These are phyloP conservation scores for Adela reaumurella DNA, from an alignment of 2,888 invertebrate species.

Conservation along the genomic window DNA sequence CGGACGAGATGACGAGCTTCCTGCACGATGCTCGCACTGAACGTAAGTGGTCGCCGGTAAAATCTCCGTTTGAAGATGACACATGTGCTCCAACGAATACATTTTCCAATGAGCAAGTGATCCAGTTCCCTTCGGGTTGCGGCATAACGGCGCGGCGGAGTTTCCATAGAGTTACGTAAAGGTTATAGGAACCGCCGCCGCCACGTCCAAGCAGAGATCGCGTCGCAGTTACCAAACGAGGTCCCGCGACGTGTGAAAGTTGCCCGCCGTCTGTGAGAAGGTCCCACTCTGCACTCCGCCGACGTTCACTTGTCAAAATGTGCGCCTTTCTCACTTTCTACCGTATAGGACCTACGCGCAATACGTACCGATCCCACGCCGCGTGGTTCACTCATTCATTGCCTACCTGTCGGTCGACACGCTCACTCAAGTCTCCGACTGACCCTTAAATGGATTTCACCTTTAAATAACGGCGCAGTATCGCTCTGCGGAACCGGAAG, in stretches of 20 bases:
- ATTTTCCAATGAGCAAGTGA: background rate
- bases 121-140: background rate
- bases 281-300: background rate
- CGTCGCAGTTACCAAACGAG: constrained; percentile 6
- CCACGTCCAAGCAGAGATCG: constrained; percentile 6
- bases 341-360: no score
- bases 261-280: background rate
- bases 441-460: no score
- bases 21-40: no score
- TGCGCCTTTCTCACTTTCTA: background rate
- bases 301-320: constrained; percentile 1
- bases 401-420: no score
- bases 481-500: background rate
- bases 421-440: no score
- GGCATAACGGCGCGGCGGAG: background rate
- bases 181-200: constrained; percentile 6
- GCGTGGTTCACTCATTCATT: background rate
- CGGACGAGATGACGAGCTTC: no score
- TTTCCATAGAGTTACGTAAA: background rate
- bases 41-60: no score
- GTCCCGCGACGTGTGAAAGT: constrained; percentile 8
- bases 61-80: no score
- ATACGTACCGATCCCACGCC: no score
- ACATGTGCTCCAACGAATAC: no score
- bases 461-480: background rate